A percentile compares a stretch with the other conserved stretches of the same genome.
These are phyloP conservation scores for Drosophila aff. DNA, from an alignment of 1,140 invertebrate genomes.

Conservation along the genomic window DNA sequence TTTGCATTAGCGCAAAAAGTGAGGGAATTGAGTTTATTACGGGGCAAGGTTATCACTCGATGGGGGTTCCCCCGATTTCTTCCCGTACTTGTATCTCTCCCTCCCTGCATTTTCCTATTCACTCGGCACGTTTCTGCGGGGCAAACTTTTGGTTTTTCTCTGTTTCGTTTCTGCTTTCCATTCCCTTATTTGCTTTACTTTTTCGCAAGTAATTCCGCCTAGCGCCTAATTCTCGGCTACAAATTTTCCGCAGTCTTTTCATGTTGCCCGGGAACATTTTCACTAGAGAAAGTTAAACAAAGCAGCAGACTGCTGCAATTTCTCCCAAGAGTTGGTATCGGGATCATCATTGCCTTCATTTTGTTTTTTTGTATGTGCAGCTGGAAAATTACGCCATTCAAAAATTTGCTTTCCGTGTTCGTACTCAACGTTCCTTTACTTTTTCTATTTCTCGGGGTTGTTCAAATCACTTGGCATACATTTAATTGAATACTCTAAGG, in stretches of 20 bases:
- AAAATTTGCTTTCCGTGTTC: slow-evolving; percentile 69
- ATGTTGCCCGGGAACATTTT: slow-evolving; percentile 30
- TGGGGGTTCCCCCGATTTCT: slow-evolving; percentile 11
- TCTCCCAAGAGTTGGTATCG: slow-evolving; percentile 29
- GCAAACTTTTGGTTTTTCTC: slow-evolving; percentile 59
- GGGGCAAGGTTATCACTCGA: slow-evolving; percentile 41
- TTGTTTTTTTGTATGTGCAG: slow-evolving; percentile 1
- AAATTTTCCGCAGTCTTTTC: slow-evolving; percentile 41
- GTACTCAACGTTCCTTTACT: slow-evolving; percentile 28
- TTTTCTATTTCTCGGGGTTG: slow-evolving; percentile 28
- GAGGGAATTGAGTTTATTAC: slow-evolving; percentile 67
- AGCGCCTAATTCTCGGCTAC: slow-evolving; percentile 70
- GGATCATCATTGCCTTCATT: slow-evolving; percentile 9
- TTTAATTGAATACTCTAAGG: slow-evolving; percentile 50
- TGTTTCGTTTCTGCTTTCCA: slow-evolving; percentile 28
- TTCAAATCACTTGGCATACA: slow-evolving; percentile 55
- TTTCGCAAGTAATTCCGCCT: slow-evolving; percentile 69
- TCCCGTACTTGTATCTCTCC: not conserved
- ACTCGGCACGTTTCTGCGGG: slow-evolving; percentile 45
- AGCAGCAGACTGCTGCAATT: slow-evolving; percentile 60
- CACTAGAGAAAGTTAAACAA: slow-evolving; percentile 67
- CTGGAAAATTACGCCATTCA: slow-evolving; percentile 72
- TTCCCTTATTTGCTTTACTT: slow-evolving; percentile 73
- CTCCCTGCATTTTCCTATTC: not conserved
- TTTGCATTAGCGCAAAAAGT: slow-evolving; percentile 49